Percentiles rank a stretch among this genome's conserved stretches.
phyloP scores from a whole-genome alignment of 2,888 invertebrate genomes.

The Drosophila prolongata region DNA sequence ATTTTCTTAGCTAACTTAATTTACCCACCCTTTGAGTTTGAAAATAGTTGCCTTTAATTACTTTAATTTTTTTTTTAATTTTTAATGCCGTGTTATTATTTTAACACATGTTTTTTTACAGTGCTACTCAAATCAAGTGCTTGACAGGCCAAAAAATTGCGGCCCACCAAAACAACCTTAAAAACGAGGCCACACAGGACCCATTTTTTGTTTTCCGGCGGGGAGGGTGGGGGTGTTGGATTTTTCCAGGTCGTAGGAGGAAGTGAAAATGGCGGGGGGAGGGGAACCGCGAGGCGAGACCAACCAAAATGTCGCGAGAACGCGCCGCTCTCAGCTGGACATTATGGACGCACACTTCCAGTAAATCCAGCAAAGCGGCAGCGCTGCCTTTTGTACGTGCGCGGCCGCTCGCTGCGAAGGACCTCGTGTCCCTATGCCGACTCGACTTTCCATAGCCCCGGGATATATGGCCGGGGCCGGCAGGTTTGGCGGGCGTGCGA shows the following conservation, averaged over 20 bases:
- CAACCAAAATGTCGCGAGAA: conserved; percentile 79
- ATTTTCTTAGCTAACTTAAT: too few species aligned
- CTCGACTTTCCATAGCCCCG: background rate
- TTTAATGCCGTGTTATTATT: background rate
- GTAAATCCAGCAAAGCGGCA: conserved; percentile 40
- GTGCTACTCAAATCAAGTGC: conserved; percentile 60
- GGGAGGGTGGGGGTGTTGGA: background rate
- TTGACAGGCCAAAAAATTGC: conserved; percentile 73
- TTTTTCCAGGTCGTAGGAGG: conserved; percentile 1
- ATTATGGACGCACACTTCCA: conserved; percentile 37
- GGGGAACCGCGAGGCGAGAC: conserved; percentile 29
- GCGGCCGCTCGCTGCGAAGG: conserved; percentile 68
- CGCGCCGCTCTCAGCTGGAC: conserved; percentile 60
- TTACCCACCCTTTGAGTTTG: too few species aligned
- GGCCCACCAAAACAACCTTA: conserved; percentile 75
- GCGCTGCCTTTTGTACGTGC: conserved; percentile 56
- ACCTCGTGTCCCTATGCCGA: conserved; percentile 30
- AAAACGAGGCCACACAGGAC: conserved; percentile 63
- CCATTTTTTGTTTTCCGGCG: background rate
- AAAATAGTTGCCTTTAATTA: too few species aligned
- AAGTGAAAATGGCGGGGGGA: background rate
- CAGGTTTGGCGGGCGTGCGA: conserved; percentile 67
- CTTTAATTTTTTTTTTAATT: too few species aligned
- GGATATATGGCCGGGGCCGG: conserved; percentile 6
- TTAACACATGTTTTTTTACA: conserved; percentile 7